Conservation (phyloP, 1,140 invertebrate species). For the Eurosta solidaginis region DNA sequence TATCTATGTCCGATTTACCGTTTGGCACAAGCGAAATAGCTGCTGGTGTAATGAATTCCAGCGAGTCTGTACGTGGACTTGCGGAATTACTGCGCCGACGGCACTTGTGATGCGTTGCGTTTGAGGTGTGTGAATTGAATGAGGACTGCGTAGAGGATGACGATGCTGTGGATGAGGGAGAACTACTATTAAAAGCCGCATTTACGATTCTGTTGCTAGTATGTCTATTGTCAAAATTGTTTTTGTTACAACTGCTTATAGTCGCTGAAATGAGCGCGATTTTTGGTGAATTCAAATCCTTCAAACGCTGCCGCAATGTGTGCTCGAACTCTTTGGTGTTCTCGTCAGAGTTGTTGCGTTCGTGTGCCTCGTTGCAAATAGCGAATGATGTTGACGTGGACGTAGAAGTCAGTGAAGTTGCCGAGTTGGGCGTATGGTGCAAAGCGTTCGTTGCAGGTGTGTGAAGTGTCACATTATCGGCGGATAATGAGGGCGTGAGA, state of each 20-base stretch:
- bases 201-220: not conserved
- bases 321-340: not conserved
- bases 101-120: not conserved
- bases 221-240: not conserved
- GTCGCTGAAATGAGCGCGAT: constrained; percentile 6
- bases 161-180: not conserved
- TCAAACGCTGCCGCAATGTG: not conserved
- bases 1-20: not conserved
- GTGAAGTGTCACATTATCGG: not conserved
- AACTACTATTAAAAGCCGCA: not conserved
- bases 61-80: constrained; percentile 19
- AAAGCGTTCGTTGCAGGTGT: not conserved
- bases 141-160: not conserved
- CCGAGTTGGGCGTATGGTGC: not conserved
- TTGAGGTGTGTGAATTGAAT: not conserved
- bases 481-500: constrained; percentile 42
- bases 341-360: not conserved
- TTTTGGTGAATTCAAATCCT: not conserved
- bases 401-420: not conserved
- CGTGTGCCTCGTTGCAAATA: constrained; percentile 1
- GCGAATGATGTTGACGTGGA: not conserved
- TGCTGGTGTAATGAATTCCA: not conserved
- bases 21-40: not conserved
- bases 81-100: not conserved
- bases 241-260: constrained; percentile 23